These are phyloP conservation scores for Limnothrissa miodon DNA, from an alignment of 2,113 vertebrate species.

Conservation along the genomic window DNA sequence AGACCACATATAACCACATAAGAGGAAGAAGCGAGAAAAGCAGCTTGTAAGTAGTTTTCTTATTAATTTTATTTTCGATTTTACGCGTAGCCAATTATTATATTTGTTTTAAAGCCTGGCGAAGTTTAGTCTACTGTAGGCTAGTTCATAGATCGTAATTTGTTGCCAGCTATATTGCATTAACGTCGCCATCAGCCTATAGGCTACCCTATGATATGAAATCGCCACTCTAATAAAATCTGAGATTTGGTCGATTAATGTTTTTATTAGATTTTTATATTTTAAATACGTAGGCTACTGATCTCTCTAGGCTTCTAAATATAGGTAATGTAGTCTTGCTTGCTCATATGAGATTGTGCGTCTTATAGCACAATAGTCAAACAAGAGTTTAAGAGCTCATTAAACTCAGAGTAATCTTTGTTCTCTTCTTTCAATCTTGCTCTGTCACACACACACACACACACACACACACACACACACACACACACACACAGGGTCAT, in stretches of 20 bases:
- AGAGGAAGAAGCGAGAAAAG: conserved; percentile 28
- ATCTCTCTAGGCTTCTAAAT: not conserved
- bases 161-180: not conserved
- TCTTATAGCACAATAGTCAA: not conserved
- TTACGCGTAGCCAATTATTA: not conserved
- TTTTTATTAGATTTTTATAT: not conserved
- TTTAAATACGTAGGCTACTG: no score
- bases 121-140: not conserved
- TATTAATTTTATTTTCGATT: not conserved
- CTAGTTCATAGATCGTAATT: not conserved
- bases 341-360: not conserved
- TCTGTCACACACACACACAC: conserved; percentile 4
- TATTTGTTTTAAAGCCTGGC: not conserved
- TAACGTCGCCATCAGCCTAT: not conserved
- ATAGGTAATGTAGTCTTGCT: not conserved
- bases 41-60: conserved; percentile 39
- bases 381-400: not conserved
- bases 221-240: no score
- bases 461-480: not conserved
- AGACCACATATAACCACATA: conserved; percentile 36
- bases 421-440: not conserved
- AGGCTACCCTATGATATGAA: no score
- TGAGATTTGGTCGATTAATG: not conserved
- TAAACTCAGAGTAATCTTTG: not conserved
- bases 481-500: conserved; percentile 19